Evolutionary conservation across 2,113 vertebrate species (phyloP).

Genomic region (Cyprinodon brontotheroides): DNA sequence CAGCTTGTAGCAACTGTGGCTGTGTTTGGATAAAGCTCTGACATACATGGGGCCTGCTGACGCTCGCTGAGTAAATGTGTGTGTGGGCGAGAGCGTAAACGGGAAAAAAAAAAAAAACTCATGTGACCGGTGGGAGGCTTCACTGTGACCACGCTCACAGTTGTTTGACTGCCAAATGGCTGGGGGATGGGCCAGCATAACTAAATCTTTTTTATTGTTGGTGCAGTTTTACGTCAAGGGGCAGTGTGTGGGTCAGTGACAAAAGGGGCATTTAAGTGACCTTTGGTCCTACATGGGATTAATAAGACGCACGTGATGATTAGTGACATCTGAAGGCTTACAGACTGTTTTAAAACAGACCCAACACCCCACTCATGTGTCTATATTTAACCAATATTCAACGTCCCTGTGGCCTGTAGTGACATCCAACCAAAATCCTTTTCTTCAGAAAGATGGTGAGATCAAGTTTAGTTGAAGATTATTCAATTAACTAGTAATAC

Average conservation of each 20-base stretch:
- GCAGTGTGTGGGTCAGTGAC: constrained; percentile 20
- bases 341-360: constrained; percentile 26
- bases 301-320: constrained; percentile 55
- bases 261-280: constrained; percentile 42
- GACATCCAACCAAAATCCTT: constrained; percentile 7
- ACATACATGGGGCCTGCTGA: constrained; percentile 72
- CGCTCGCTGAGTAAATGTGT: constrained; percentile 29
- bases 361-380: constrained; percentile 30
- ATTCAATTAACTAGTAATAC: neutral
- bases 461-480: constrained; percentile 1
- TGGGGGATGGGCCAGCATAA: constrained; percentile 53
- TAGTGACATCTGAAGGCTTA: constrained; percentile 45
- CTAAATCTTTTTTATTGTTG: constrained; percentile 66
- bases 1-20: constrained; percentile 76
- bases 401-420: neutral
- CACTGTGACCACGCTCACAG: constrained; percentile 10
- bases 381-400: constrained; percentile 5
- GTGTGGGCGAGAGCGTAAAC: constrained; percentile 16
- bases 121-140: constrained; percentile 31
- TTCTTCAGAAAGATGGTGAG: neutral
- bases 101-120: constrained; percentile 9
- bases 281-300: constrained; percentile 26
- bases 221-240: constrained; percentile 52
- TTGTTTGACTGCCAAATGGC: constrained; percentile 49
- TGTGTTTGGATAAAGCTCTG: constrained; percentile 77